These are phyloP conservation scores for Nansenia antarctica DNA, from an alignment of 2,113 vertebrate species.

Conservation along the genomic window DNA sequence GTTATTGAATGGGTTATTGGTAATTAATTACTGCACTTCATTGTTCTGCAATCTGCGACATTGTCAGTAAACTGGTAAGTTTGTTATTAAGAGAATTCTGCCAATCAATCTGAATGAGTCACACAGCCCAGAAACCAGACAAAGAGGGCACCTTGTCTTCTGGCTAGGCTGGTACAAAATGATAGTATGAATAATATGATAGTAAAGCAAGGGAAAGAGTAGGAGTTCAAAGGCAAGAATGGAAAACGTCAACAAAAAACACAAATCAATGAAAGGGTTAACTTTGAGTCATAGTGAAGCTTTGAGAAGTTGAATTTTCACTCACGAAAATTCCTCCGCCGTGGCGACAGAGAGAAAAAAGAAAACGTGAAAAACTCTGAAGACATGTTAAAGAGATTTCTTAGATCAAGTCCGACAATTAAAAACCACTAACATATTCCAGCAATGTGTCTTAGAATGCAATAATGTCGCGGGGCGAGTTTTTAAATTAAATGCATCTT, in stretches of 20 bases:
- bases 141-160: constrained; percentile 50
- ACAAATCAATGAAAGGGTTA: constrained; percentile 69
- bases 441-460: not conserved
- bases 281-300: constrained; percentile 74
- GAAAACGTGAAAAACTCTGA: constrained; percentile 13
- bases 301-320: constrained; percentile 69
- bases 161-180: constrained; percentile 17
- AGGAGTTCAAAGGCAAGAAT: constrained; percentile 35
- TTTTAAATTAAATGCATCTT: no score
- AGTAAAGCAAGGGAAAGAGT: constrained; percentile 3
- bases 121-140: constrained; percentile 8
- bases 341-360: constrained; percentile 45
- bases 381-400: not conserved
- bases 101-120: not conserved
- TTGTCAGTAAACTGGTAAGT: not conserved
- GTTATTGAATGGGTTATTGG: no score
- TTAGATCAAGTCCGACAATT: not conserved
- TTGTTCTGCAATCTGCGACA: no score
- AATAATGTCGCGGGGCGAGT: not conserved
- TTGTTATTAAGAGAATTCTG: not conserved
- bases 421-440: not conserved
- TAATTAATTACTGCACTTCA: no score
- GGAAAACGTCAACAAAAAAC: constrained; percentile 39
- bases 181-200: not conserved
- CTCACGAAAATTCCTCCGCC: constrained; percentile 79